Percentiles rank a stretch among this genome's conserved stretches.
These are phyloP conservation scores for Andinoacara biseriatus DNA, from an alignment of 2,113 vertebrate genomes.

Conservation along the genomic window DNA sequence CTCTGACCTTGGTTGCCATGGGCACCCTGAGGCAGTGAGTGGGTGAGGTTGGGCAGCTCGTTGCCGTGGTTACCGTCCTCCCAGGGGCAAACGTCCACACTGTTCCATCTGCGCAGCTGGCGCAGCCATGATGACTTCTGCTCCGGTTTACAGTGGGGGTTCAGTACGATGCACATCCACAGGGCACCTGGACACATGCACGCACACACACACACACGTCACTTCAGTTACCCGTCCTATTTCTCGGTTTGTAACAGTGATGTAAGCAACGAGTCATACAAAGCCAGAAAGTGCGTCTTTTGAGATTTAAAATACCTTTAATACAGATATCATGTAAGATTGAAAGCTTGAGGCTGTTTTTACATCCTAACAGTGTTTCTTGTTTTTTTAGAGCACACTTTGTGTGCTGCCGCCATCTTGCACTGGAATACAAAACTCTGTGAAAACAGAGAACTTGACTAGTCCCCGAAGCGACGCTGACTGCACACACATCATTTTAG, in stretches of 20 bases:
- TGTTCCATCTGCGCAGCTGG: conserved; percentile 98
- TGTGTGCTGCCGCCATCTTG: conserved; percentile 57
- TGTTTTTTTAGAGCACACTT: conserved; percentile 46
- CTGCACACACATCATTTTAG: conserved; percentile 73
- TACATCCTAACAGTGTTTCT: conserved; percentile 23
- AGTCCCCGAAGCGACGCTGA: conserved; percentile 64
- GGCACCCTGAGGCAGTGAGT: conserved; percentile 97
- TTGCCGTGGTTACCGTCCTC: conserved; percentile 99
- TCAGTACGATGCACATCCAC: conserved; percentile 99
- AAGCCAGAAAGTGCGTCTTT: conserved; percentile 5
- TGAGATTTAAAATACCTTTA: conserved; percentile 37
- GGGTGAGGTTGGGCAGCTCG: conserved; percentile 97
- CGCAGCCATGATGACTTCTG: conserved; percentile 96
- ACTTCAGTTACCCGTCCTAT: conserved; percentile 10
- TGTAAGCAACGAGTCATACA: conserved; percentile 24
- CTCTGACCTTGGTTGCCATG: conserved; percentile 94
- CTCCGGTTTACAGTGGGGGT: conserved; percentile 97
- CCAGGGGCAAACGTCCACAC: conserved; percentile 98
- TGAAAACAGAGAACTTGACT: conserved; percentile 67
- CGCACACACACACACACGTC: neutral
- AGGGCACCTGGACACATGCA: conserved; percentile 87
- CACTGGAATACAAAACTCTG: conserved; percentile 55
- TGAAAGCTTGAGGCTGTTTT: conserved; percentile 50
- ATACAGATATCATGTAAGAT: conserved; percentile 37
- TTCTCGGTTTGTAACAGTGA: conserved; percentile 17